Percentiles rank a stretch among this genome's conserved stretches.
These are phyloP conservation scores for Heptranchias perlo DNA, from an alignment of 2,113 vertebrate genomes.

Conservation along the genomic window DNA sequence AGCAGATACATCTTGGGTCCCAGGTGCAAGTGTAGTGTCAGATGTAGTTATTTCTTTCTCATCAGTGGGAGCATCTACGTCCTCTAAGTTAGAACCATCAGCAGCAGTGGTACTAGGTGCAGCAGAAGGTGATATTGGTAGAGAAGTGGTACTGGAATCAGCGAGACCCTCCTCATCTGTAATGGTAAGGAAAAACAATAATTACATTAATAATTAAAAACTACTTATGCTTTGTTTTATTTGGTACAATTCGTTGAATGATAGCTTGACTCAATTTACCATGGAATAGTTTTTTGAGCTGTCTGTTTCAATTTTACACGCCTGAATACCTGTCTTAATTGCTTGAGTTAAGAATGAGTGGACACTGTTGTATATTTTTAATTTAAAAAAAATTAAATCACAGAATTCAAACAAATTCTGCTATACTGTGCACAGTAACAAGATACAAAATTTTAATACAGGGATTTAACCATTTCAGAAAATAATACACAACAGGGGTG, in stretches of 20 bases:
- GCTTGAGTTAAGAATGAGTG: neutral
- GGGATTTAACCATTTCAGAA: neutral
- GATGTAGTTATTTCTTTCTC: neutral
- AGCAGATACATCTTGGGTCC: neutral
- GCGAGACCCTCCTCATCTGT: neutral
- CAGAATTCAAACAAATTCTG: neutral
- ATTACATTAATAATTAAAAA: neutral
- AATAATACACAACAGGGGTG: neutral
- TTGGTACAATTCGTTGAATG: no score
- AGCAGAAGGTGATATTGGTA: neutral
- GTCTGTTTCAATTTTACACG: neutral
- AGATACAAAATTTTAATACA: neutral
- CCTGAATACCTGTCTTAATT: neutral
- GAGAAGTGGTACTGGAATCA: neutral
- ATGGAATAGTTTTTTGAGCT: neutral
- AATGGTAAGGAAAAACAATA: neutral
- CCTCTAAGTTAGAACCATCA: neutral
- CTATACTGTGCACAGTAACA: neutral
- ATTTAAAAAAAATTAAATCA: neutral
- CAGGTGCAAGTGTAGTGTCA: neutral
- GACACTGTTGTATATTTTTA: neutral
- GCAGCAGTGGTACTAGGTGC: neutral
- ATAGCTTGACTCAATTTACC: neutral
- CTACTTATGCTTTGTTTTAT: neutral
- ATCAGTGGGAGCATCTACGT: neutral